These are phyloP conservation scores for Orthonyx spaldingii DNA, from an alignment of 2,113 vertebrate species.

Conservation along the genomic window DNA sequence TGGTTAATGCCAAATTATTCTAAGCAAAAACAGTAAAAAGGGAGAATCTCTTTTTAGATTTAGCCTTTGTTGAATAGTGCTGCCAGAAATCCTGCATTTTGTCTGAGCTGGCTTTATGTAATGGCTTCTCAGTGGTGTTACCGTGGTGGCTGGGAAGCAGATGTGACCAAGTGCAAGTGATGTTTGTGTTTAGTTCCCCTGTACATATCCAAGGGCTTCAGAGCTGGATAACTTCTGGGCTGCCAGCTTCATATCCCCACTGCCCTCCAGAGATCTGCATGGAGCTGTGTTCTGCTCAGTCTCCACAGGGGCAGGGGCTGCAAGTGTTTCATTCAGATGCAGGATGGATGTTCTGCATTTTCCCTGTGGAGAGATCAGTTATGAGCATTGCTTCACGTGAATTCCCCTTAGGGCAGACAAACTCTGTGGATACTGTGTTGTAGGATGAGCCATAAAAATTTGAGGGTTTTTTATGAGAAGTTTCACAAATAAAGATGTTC, in stretches of 20 bases:
- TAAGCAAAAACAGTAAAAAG: conserved; percentile 4
- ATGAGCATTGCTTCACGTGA: not conserved
- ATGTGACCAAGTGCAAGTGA: not conserved
- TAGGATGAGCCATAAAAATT: not conserved
- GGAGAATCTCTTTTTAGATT: not conserved
- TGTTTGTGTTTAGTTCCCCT: not conserved
- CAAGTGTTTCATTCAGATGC: not conserved
- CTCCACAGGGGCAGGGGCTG: not conserved
- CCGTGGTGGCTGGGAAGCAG: not conserved
- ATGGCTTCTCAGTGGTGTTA: not conserved
- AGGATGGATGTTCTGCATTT: not conserved
- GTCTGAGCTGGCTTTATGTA: conserved; percentile 6
- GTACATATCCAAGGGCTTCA: not conserved
- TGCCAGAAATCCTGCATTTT: not conserved
- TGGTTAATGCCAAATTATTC: conserved; percentile 8
- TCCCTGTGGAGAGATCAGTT: not conserved
- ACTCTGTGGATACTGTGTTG: accelerated
- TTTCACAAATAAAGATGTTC: not conserved
- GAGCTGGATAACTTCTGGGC: not conserved
- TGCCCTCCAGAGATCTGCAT: not conserved
- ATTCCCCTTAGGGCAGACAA: not conserved
- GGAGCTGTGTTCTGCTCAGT: not conserved
- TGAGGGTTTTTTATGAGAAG: not conserved
- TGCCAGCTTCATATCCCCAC: not conserved
- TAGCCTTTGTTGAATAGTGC: not conserved